phyloP scores from a whole-genome alignment of 2,888 invertebrate genomes.

The Leptinotarsa peninsularis region DNA sequence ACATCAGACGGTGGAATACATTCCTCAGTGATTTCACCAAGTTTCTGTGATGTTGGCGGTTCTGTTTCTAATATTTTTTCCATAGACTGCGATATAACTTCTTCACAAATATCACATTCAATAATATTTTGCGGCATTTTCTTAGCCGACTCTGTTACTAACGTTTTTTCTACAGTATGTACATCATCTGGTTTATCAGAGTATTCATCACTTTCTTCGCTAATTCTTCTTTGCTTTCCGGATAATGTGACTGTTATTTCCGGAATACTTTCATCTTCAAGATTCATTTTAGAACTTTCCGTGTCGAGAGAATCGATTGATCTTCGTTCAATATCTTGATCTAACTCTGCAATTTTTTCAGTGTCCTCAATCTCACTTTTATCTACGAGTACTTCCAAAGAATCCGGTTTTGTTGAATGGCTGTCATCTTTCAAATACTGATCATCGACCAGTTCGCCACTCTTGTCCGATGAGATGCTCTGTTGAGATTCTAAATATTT shows the following conservation, averaged over 20 bases:
- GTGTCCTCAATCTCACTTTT: slow-evolving; percentile 68
- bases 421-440: slow-evolving; percentile 49
- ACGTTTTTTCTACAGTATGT: slow-evolving; percentile 41
- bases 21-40: too few relatives aligned
- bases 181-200: slow-evolving; percentile 41
- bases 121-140: not conserved
- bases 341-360: slow-evolving; percentile 66
- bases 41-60: too few relatives aligned
- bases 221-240: slow-evolving; percentile 64
- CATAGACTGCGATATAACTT: too few relatives aligned
- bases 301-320: slow-evolving; percentile 58
- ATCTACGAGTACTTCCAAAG: slow-evolving; percentile 68
- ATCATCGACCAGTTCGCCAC: slow-evolving; percentile 38
- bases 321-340: slow-evolving; percentile 64
- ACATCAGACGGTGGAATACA: too few relatives aligned
- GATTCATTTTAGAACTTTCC: slow-evolving; percentile 53
- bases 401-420: slow-evolving; percentile 64
- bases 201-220: slow-evolving; percentile 64
- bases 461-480: slow-evolving; percentile 57
- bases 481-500: slow-evolving; percentile 60
- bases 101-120: too few relatives aligned
- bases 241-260: slow-evolving; percentile 65
- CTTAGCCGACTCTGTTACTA: slow-evolving; percentile 52
- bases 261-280: slow-evolving; percentile 59
- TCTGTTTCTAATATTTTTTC: too few relatives aligned